Base-by-base conservation (phyloP, 2,113 vertebrate genomes). In the Bucco capensis region DNA sequence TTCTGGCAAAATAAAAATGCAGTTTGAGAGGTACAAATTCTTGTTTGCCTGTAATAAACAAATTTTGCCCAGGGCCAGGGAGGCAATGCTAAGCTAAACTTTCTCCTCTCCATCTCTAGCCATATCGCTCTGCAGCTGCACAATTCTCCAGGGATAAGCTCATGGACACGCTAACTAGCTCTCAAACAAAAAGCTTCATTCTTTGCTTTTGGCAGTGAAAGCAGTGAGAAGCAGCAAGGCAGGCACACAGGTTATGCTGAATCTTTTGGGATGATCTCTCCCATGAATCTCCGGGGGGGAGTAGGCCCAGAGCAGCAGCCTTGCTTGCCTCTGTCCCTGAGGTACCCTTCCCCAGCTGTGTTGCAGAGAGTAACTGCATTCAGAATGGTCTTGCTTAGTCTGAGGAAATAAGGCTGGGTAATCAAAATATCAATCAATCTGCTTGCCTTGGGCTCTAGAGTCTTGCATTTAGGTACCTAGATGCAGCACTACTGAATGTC, bases 141-240 rank as follows among this genome's bases (percentile, higher is more conserved):
- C 47, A 90, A 54, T 87, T 93, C 92, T 93, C 95, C n/a, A 56
- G 84, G 91, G 93, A 91, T 90, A 93, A 96, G 54, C 74, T 89
- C 78, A 79, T 77, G 91, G 89, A 95, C 82, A 90, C 71, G 93
- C 86, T 95, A 91, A 75, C 86, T 90, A 90, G n/a, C 58, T 65
- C 67, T 47, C 64, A 89, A 89, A 94, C 78, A 93, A 92, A 93
- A 96, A 94, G 78, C 81, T 91, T 92, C 93, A 90, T 93, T 96
- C 92, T 95, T 94, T 85, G 67, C 54, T 95, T 93, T 90, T 96
- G 94, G 95, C 96, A 96, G 70, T 72, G 77, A 67, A 86, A 93
- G 74, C 50, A 72, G 21, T 38, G 67, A 86, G 86, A 84, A 93
- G 78, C 51, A 54, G 72, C 58, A 85, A 82, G 60, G 31, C 89